Conservation (phyloP, 2,797 vertebrate genomes). For the Gymnothorax reevesii region DNA sequence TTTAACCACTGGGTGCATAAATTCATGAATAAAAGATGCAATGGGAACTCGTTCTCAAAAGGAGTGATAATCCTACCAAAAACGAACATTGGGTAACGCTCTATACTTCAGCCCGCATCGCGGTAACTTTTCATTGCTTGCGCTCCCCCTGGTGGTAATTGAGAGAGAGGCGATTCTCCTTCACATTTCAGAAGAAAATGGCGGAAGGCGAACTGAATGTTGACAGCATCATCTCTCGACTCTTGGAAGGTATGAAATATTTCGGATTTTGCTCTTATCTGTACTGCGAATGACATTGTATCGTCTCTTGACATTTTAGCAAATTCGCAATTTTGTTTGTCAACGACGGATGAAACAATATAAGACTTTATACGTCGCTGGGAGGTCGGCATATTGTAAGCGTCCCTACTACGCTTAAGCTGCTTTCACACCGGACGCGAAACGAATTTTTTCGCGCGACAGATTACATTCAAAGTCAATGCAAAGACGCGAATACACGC, state of each 20-base stretch:
- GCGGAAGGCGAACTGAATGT: conserved; percentile 92
- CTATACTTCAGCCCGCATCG: not conserved
- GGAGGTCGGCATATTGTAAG: not conserved
- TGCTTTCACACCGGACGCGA: too few species aligned
- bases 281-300: not conserved
- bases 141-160: conserved; percentile 21
- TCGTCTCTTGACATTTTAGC: not conserved
- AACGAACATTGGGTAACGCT: not conserved
- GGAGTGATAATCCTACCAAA: not conserved
- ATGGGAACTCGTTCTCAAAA: not conserved
- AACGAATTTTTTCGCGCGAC: too few species aligned
- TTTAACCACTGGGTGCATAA: not conserved
- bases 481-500: too few species aligned
- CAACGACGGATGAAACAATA: not conserved
- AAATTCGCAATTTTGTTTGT: not conserved
- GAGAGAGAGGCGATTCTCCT: conserved; percentile 34
- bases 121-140: not conserved
- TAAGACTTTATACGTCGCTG: not conserved
- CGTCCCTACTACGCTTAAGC: not conserved
- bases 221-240: conserved; percentile 88
- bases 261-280: not conserved
- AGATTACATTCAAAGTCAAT: too few species aligned
- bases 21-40: not conserved
- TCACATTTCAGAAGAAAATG: conserved; percentile 71
- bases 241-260: conserved; percentile 81